A percentile compares a stretch with the other conserved stretches of the same genome.
Conservation (phyloP, 2,113 vertebrate species). For the Epinephelus fuscoguttatus region DNA sequence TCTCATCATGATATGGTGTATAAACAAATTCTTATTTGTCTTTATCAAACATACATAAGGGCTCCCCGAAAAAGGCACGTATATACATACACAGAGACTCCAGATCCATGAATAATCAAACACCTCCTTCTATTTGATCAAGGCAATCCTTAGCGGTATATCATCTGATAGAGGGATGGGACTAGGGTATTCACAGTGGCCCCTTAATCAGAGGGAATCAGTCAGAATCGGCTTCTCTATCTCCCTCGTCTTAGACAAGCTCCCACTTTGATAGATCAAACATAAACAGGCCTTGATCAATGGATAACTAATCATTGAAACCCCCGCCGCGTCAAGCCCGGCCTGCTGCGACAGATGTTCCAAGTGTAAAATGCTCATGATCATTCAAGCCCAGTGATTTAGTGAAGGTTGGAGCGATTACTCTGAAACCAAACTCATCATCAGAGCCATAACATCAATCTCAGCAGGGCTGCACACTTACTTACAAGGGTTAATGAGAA, state of each 20-base stretch:
- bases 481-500: slow-evolving; percentile 57
- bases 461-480: slow-evolving; percentile 32
- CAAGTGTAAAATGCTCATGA: slow-evolving; percentile 64
- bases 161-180: slow-evolving; percentile 17
- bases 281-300: slow-evolving; percentile 71
- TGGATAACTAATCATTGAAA: slow-evolving; percentile 68
- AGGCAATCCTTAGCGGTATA: slow-evolving; percentile 1
- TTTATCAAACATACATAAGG: not conserved
- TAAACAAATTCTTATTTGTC: not conserved
- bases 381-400: slow-evolving; percentile 51
- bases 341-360: slow-evolving; percentile 65
- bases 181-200: slow-evolving; percentile 42
- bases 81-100: not conserved
- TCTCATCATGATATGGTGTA: not conserved
- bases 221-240: slow-evolving; percentile 39
- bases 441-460: slow-evolving; percentile 50
- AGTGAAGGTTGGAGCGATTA: slow-evolving; percentile 47
- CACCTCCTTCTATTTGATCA: slow-evolving; percentile 17
- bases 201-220: slow-evolving; percentile 55
- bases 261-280: slow-evolving; percentile 76
- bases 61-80: not conserved
- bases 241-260: slow-evolving; percentile 41
- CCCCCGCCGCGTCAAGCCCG: slow-evolving; percentile 49
- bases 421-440: slow-evolving; percentile 53
- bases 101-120: slow-evolving; percentile 16